These are phyloP conservation scores for Remorina albescens DNA, from an alignment of 2,797 vertebrate genomes.

Conservation along the genomic window DNA sequence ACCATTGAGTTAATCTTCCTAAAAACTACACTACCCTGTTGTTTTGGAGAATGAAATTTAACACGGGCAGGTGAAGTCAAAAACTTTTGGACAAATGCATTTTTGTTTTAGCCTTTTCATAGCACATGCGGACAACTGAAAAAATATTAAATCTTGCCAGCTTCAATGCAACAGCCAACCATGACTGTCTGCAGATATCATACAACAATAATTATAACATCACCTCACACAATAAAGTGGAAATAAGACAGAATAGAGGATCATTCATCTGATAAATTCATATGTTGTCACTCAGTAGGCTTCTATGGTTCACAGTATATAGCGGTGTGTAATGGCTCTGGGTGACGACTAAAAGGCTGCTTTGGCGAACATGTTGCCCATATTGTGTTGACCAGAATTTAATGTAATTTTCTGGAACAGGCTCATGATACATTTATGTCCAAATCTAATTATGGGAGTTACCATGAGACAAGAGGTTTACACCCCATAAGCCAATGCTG, in stretches of 20 bases:
- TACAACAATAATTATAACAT: background rate
- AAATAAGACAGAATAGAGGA: background rate
- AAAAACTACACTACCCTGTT: background rate
- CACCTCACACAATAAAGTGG: background rate
- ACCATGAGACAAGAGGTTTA: background rate
- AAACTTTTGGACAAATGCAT: background rate
- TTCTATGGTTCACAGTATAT: slow-evolving; percentile 70
- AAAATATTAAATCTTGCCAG: slow-evolving; percentile 4
- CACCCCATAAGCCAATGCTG: slow-evolving; percentile 35
- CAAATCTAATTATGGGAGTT: background rate
- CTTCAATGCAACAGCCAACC: background rate
- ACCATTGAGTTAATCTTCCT: background rate
- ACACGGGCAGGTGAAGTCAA: background rate
- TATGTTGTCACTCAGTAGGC: slow-evolving; percentile 41
- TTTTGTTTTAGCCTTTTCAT: background rate
- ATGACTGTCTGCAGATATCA: background rate
- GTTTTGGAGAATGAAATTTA: background rate
- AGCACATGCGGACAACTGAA: background rate
- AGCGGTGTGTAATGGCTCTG: slow-evolving; percentile 71
- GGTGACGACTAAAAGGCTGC: slow-evolving; percentile 66
- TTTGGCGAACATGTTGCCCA: slow-evolving; percentile 44
- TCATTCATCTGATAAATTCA: slow-evolving; percentile 13
- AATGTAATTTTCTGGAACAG: slow-evolving; percentile 15
- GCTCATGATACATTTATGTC: background rate
- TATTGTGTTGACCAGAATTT: slow-evolving; percentile 18